Percentiles rank a stretch among this genome's conserved stretches.
Evolutionary conservation across 2,113 vertebrate genomes (phyloP).

Genomic region (Otocyon megalotis): DNA sequence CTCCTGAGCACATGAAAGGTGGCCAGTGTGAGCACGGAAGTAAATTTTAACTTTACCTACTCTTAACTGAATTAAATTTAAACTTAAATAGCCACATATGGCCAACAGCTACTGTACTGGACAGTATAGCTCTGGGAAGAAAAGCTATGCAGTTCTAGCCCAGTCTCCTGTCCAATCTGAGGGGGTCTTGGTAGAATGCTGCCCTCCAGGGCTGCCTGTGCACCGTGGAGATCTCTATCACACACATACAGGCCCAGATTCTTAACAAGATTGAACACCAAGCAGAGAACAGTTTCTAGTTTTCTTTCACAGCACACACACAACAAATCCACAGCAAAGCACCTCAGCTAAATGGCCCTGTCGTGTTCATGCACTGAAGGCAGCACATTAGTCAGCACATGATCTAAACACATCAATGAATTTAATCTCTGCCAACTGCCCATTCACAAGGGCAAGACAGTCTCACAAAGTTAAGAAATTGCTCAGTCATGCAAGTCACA

Average conservation of each 20-base stretch:
- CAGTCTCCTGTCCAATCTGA: not conserved
- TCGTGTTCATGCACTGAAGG: rapidly evolving
- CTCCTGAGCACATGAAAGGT: not conserved
- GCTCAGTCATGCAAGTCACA: not conserved
- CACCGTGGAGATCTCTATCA: rapidly evolving
- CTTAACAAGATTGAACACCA: not conserved
- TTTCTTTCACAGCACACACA: not conserved
- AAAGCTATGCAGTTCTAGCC: not conserved
- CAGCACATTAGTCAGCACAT: not conserved
- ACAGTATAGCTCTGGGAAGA: not conserved
- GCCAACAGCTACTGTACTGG: not conserved
- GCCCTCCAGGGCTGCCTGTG: not conserved
- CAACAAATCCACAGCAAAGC: not conserved
- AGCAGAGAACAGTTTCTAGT: not conserved
- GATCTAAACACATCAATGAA: not conserved
- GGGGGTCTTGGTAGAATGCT: not conserved
- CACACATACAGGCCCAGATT: not conserved
- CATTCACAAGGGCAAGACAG: not conserved
- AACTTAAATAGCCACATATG: not conserved
- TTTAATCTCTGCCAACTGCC: not conserved
- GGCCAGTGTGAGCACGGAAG: not conserved
- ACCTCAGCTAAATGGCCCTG: not conserved
- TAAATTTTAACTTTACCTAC: not conserved
- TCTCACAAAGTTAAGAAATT: not conserved
- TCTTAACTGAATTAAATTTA: not conserved